Base-by-base conservation (phyloP, 1,140 invertebrate species). In the Listronotus bonariensis region DNA sequence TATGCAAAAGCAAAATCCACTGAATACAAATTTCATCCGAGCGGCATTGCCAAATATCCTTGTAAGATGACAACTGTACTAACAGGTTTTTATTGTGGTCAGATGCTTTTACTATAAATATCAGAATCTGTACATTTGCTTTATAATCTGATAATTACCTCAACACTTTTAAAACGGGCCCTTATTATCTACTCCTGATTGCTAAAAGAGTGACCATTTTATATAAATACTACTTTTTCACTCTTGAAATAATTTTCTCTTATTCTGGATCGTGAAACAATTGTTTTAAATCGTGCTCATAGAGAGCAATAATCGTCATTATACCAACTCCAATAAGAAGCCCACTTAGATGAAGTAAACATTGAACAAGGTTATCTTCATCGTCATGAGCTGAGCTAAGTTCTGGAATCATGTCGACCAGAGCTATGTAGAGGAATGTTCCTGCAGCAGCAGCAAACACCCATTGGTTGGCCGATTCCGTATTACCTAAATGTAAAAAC, bases 401-500 rank as follows among this genome's bases (percentile, higher is more conserved):
- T 61, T 77, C 76, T 5, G 75, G 76, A 64, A 97, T 93, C 93
- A 97, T 95, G 79, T 97, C 94, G 34, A 97, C 95, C 61, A 97
- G 84, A 26, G 93, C 93, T 74, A 97, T 95, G 79, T 97, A 97
- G 36, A 97, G 86, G 81, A 97, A 97, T 82, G 93, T 94, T 60
- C 95, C 95, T 38, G 92, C 94, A 11, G 93, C 92, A 18, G 84
- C 86, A 8, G 92, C 88, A 84, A 96, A 97, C 67, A 97, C 87
- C 94, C 94, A 97, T 48, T 88, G 83, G 12, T 88, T 92, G 32
- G 89, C 88, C 20, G 84, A 80, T 18, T 88, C 87, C 14, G 90
- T 87, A 70, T 91, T 88, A 0, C 94, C 93, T 45, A 93, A 80
- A 43, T 26, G 20, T 5, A 26, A 26, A 26, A 26, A 26, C 5